Percentiles rank a stretch among this genome's conserved stretches.
Evolutionary conservation across 2,797 vertebrate species (phyloP).

Genomic region (Onychomys torridus): DNA sequence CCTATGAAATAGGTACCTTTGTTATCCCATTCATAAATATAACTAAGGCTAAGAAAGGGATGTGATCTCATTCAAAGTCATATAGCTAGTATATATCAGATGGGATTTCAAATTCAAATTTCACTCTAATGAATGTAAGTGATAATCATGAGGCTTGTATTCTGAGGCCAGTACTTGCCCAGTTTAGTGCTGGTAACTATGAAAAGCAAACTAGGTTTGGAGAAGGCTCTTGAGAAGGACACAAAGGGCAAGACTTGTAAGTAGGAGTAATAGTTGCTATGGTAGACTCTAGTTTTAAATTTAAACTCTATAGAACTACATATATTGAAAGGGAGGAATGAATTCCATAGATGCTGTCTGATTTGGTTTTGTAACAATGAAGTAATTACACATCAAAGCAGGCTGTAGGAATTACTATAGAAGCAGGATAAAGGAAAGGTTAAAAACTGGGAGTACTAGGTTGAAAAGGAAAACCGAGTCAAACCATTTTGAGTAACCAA

Average conservation of each 20-base stretch:
- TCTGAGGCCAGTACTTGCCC: neutral
- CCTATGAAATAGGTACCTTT: constrained; percentile 14
- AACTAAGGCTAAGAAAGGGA: constrained; percentile 63
- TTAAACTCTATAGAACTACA: constrained; percentile 61
- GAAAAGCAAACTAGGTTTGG: constrained; percentile 40
- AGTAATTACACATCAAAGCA: constrained; percentile 27
- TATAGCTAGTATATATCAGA: constrained; percentile 23
- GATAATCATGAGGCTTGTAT: constrained; percentile 30
- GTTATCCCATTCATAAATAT: constrained; percentile 63
- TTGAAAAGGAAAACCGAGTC: constrained; percentile 46
- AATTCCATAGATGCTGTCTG: neutral
- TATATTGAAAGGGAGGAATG: neutral
- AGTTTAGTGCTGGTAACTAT: constrained; percentile 52
- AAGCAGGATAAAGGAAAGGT: constrained; percentile 10
- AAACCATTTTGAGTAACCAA: constrained; percentile 7
- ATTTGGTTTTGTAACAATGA: constrained; percentile 24
- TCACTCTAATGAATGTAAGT: neutral
- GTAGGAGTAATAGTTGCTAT: constrained; percentile 47
- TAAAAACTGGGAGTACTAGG: neutral
- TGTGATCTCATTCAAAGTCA: constrained; percentile 67
- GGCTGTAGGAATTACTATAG: neutral
- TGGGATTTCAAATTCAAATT: constrained; percentile 51
- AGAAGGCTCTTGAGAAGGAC: constrained; percentile 31
- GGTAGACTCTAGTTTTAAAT: constrained; percentile 58
- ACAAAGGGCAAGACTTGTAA: constrained; percentile 54